Conservation (phyloP, 2,888 invertebrate species). For the Cerceris rybyensis region DNA sequence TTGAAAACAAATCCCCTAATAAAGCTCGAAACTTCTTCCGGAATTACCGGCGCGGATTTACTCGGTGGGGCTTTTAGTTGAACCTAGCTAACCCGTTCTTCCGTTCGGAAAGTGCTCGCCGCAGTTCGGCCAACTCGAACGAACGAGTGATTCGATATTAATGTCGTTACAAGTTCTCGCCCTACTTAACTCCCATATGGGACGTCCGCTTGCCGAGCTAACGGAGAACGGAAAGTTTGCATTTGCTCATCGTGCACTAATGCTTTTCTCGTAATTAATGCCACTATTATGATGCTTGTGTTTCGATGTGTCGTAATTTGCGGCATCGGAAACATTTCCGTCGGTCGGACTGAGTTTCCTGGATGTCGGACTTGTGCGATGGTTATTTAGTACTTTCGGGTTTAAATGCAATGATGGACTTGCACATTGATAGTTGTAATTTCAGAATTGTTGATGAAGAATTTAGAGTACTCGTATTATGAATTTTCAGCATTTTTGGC, state of each 20-base stretch:
- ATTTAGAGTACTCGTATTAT: too few relatives aligned
- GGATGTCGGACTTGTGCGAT: background rate
- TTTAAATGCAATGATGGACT: too few relatives aligned
- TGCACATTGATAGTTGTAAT: too few relatives aligned
- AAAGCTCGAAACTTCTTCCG: slow-evolving; percentile 57
- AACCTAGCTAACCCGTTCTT: slow-evolving; percentile 54
- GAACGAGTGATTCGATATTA: slow-evolving; percentile 69
- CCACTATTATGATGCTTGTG: slow-evolving; percentile 35
- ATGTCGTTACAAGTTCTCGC: slow-evolving; percentile 66
- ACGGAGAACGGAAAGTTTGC: slow-evolving; percentile 45
- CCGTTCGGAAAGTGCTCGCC: slow-evolving; percentile 44
- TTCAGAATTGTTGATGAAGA: too few relatives aligned
- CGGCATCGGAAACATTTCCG: background rate
- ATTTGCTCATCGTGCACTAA: slow-evolving; percentile 43
- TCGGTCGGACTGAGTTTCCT: background rate
- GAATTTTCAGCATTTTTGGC: too few relatives aligned
- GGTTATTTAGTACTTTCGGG: background rate
- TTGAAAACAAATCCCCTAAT: slow-evolving; percentile 57
- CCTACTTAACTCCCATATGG: slow-evolving; percentile 57
- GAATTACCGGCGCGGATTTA: slow-evolving; percentile 64
- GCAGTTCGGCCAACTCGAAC: slow-evolving; percentile 53
- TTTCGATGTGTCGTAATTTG: slow-evolving; percentile 20
- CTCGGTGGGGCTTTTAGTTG: slow-evolving; percentile 53
- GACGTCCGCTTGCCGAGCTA: slow-evolving; percentile 45
- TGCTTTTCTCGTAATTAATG: slow-evolving; percentile 56